Base-by-base conservation (phyloP, 1,140 invertebrate species). In the Caenorhabditis briggsae region DNA sequence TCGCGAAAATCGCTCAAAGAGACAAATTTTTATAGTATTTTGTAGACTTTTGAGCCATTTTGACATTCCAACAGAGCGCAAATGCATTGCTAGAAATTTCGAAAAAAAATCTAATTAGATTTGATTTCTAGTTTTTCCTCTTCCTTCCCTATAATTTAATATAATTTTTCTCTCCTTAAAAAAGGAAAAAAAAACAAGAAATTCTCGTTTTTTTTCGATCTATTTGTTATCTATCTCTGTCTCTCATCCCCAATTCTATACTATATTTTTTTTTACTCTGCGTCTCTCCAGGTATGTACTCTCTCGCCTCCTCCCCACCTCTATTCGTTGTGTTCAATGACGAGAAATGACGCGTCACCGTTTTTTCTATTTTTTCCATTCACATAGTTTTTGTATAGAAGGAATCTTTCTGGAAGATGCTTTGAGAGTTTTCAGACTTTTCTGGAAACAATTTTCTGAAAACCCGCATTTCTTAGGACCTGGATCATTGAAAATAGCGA, bases 41-140 rank as follows among this genome's bases (percentile, higher is more conserved):
- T 33, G 33, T 33, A 3, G 1, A 2, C 33, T 33, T 33, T 33
- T 33, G 1, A 33, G 1, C 33, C 1, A 33, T 33, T 33, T 33
- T 33, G 33, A 33, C 1, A 33, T 2, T 33, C 33, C 33, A 33
- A 33, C 3, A 3, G 33, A 33, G 33, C 33, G 33, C 33, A 33
- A 33, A 2, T 33, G 33, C 50, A 11, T 8, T 53, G 2, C 50
- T 53, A 11, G 5, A 11, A 53, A 11, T 33, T 61, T 25, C 18
- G 2, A 14, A 25, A 64, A 33, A 41, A 43, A 70, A 43, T 43
- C 41, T 5, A 70, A 70, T 70, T 70, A 70, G 16, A 53, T 53
- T 53, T 33, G 33, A 70, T 70, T 70, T 70, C 64, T 41, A 70
- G 64, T 70, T 70, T 18, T 33, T 64, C 59, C 41, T 70, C 43